Conservation (phyloP, 2,888 invertebrate species). For the Heliconius hortense region DNA sequence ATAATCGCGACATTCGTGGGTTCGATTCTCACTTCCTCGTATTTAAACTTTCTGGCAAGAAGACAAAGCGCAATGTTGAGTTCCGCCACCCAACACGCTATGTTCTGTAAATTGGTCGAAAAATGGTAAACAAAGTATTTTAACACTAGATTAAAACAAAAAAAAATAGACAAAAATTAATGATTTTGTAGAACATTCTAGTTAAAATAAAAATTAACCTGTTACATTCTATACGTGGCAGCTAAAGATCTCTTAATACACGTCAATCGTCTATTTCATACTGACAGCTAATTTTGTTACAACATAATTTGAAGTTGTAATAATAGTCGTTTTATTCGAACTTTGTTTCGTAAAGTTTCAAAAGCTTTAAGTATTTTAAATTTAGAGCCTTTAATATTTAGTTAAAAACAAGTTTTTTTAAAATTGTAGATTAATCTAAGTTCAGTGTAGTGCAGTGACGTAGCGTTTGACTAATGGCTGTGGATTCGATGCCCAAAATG, state of each 20-base stretch:
- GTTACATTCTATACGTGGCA: not conserved
- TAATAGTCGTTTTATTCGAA: not conserved
- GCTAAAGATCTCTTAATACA: not conserved
- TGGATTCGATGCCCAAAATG: not conserved
- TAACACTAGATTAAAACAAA: no score
- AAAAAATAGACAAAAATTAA: no score
- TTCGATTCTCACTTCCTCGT: no score
- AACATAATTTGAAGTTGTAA: not conserved
- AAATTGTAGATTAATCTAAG: no score
- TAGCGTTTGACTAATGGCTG: not conserved
- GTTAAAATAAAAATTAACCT: not conserved
- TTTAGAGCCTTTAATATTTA: no score
- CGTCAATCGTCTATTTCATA: not conserved
- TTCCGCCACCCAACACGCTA: no score
- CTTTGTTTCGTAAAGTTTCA: not conserved
- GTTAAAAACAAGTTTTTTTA: not conserved
- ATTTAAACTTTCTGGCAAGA: no score
- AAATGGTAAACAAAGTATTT: no score
- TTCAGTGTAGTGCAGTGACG: not conserved
- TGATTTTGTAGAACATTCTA: no score
- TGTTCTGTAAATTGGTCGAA: no score
- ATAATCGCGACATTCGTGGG: no score
- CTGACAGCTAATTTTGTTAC: conserved; percentile 13
- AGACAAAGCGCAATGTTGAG: no score
- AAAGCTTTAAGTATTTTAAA: not conserved